Conservation (phyloP, 2,888 invertebrate genomes). For the Tiphia femorata region DNA sequence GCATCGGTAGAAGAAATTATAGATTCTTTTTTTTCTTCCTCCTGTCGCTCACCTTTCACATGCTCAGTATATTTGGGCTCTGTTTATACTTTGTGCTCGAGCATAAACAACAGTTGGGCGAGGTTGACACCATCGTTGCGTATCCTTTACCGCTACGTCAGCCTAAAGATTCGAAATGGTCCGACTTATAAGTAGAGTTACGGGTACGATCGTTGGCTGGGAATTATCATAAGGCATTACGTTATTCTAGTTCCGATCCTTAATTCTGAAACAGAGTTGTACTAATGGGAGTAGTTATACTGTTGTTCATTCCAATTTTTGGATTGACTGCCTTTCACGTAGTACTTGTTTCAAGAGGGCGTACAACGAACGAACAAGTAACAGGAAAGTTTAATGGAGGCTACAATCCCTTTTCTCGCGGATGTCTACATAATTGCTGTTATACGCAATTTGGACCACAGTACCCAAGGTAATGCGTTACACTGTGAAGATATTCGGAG, state of each 20-base stretch:
- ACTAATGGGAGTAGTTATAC: conserved; percentile 90
- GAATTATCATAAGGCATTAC: not conserved
- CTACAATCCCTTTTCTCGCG: conserved; percentile 97
- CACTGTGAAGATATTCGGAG: not conserved
- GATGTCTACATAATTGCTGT: conserved; percentile 95
- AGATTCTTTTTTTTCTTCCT: conserved; percentile 99
- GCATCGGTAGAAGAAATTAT: conserved; percentile 97
- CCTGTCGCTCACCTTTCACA: conserved; percentile 95
- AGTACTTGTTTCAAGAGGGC: conserved; percentile 94
- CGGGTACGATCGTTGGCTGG: not conserved
- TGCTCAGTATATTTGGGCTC: conserved; percentile 96
- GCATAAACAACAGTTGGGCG: conserved; percentile 83
- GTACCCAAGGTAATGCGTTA: conserved; percentile 85
- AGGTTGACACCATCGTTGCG: conserved; percentile 87
- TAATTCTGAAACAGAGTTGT: conserved; percentile 77
- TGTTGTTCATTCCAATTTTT: conserved; percentile 96
- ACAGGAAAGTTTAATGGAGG: conserved; percentile 99
- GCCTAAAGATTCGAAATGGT: no score
- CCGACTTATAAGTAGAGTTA: not conserved
- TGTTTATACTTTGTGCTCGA: conserved; percentile 93
- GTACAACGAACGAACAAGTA: conserved; percentile 99
- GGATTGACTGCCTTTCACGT: conserved; percentile 98
- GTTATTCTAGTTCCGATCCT: conserved; percentile 40
- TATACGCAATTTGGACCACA: conserved; percentile 96
- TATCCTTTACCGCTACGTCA: conserved; percentile 78